Conservation (phyloP, 1,140 invertebrate genomes). For the Gryllus bimaculatus region DNA sequence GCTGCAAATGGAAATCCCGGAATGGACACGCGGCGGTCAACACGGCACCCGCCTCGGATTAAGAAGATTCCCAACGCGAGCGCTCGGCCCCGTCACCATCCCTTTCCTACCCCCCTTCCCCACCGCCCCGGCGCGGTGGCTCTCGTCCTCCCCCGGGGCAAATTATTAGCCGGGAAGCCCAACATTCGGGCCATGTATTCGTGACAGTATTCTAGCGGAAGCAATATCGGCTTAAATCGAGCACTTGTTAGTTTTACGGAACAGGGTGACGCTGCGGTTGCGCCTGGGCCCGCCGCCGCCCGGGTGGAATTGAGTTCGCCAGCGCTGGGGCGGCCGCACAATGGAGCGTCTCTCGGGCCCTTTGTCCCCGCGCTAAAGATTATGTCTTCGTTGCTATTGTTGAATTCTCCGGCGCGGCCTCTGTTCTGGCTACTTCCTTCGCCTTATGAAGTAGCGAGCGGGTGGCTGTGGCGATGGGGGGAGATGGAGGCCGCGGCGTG, state of each 20-base stretch:
- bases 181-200: background rate
- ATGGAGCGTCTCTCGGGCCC: background rate
- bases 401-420: background rate
- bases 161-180: background rate
- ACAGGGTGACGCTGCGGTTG: too few relatives aligned
- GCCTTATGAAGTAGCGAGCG: too few relatives aligned
- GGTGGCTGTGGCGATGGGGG: too few relatives aligned
- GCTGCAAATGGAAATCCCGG: background rate
- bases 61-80: background rate
- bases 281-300: too few relatives aligned
- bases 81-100: too few relatives aligned
- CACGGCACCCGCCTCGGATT: background rate
- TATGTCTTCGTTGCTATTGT: slow-evolving; percentile 1
- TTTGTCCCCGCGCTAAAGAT: background rate
- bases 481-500: too few relatives aligned
- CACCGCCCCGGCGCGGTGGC: too few relatives aligned
- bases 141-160: background rate
- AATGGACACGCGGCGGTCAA: background rate
- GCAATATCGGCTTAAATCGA: background rate
- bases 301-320: background rate
- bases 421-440: background rate
- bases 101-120: too few relatives aligned
- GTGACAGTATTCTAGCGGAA: background rate
- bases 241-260: background rate
- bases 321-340: background rate